Evolutionary conservation across 2,888 invertebrate genomes (phyloP), one percentile per base, ranked within the genome.

Genomic region (Hemaris fuciformis): DNA sequence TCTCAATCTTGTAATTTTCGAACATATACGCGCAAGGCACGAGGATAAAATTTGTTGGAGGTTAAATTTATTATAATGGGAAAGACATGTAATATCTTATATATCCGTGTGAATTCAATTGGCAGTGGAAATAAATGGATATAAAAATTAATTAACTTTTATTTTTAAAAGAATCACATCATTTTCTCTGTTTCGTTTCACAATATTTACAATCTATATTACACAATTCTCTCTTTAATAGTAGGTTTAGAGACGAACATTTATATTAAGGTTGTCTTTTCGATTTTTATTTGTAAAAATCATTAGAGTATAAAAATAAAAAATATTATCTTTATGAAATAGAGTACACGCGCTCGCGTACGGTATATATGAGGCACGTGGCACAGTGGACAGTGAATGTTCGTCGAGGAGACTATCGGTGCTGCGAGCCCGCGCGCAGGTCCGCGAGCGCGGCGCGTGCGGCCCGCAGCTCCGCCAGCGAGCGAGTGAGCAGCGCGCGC

Each of bases 361-460:
- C 53, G 15, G 41, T 46, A 41, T 31, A 59, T 97, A 97, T 95
- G 98, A 83, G 98, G 98, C 31, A 31, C n/a, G 84, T 89, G 13
- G 31, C 10, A 23, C 23, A 4, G 23, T 4, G 3, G 23, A 23
- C 23, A n/a, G n/a, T n/a, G 98, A 64, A 95, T 96, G 71, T 20
- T 7, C 46, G 20, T 5, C n/a, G 48, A 5, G 7, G 0, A 2
- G 31, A 7, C 10, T 2, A n/a, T 1, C 13, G 34, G 34, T 38
- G 38, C 38, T 38, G 38, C 38, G 38, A 0, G 38, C 13, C 1
- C 13, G 0, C 57, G 57, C 57, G 68, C 48, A 45, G 84, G 93
- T 98, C 61, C 98, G 98, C 85, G 96, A 96, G 95, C 96, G 95
- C 62, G 34, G 64, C 64, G 23, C 62, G 64, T 3, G 68, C 63